Evolutionary conservation across 2,888 invertebrate species (phyloP).

Genomic region (Zaprionus bogoriensis): DNA sequence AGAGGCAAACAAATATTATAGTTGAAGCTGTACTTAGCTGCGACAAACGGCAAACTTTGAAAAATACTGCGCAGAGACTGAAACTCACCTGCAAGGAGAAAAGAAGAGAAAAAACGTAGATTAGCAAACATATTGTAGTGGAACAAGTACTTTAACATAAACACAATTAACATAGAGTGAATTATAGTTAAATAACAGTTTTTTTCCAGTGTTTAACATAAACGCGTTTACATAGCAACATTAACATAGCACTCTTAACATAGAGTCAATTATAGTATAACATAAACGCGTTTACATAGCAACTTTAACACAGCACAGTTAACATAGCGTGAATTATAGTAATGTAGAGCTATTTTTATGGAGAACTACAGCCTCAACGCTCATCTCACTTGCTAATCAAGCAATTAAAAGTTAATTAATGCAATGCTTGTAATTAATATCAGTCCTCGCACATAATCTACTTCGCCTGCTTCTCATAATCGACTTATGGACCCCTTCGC

Average conservation of each 20-base stretch:
- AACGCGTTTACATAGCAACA: no score
- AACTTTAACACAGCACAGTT: no score
- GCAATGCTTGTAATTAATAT: conserved; percentile 51
- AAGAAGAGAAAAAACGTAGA: not conserved
- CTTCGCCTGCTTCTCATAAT: conserved; percentile 32
- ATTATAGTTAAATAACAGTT: no score
- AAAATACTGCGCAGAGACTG: no score
- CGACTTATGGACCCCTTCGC: conserved; percentile 36
- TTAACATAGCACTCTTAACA: no score
- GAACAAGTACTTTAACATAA: no score
- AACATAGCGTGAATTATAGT: no score
- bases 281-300: no score
- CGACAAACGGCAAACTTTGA: not conserved
- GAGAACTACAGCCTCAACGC: no score
- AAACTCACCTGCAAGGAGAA: conserved; percentile 61
- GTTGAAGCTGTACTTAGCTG: conserved; percentile 31
- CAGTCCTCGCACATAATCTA: not conserved
- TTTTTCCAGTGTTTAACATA: no score
- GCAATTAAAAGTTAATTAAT: conserved; percentile 52
- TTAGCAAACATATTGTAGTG: conserved; percentile 15
- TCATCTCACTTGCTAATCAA: conserved; percentile 21
- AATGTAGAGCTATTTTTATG: conserved; percentile 1
- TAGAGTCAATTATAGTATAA: no score
- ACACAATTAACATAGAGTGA: no score
- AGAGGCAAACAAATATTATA: not conserved